Base-by-base conservation (phyloP, 2,888 invertebrate genomes). In the Apotomis turbidana region DNA sequence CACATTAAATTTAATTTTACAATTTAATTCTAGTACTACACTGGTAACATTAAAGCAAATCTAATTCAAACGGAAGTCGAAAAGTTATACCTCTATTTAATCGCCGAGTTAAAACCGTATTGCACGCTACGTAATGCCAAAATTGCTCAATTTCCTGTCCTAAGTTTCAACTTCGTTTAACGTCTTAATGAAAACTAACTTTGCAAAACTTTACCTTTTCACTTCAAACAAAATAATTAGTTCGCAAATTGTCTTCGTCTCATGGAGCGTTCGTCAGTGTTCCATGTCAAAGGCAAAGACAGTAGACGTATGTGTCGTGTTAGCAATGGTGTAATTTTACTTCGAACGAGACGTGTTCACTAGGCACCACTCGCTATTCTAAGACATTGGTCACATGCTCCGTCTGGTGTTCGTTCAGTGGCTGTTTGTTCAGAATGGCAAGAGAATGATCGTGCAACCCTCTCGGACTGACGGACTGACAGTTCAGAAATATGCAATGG, bases 71-170 rank as follows among this genome's bases (percentile, higher is more conserved):
- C 27, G 36, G 12, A 41, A 63, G 13, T 52, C 51, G 52, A 27
- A 49, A 54, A 54, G 9, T 52, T 46, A 55, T 4, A 46, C n/a
- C 51, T 41, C 52, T 44, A 52, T 68, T 63, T 52, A 52, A 72
- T 13, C 51, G 52, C 15, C 15, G 46, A 59, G 63, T 68, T 72
- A 44, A 59, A 59, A 54, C 54, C 59, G 55, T 71, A 71, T 78
- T 76, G 77, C 83, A 83, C 83, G 85, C 81, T 80, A 83, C 77
- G 80, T 85, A 84, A 86, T 83, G 79, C 82, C 81, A 78, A 88
- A 89, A 90, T 89, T 90, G 89, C 84, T 87, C 84, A 90, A 90
- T 90, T 90, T 90, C 90, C 89, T 86, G 84, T 77, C 80, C 76
- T 81, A 79, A 87, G 82, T 84, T 86, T 87, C 82, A 83, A 86